phyloP scores from a whole-genome alignment of 2,888 invertebrate species.

The Brenthis ino region DNA sequence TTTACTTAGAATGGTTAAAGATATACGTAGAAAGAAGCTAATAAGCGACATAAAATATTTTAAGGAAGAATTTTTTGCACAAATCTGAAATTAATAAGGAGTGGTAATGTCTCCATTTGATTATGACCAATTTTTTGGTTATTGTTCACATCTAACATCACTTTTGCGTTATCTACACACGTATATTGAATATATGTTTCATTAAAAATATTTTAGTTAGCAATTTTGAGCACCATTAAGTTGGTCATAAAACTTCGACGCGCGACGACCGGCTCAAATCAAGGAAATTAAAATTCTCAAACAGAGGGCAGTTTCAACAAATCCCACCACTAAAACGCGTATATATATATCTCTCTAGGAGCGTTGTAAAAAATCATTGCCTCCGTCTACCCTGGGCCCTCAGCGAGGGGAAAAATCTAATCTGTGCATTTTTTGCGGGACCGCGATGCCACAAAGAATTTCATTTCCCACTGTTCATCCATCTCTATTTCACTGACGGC shows the following conservation, averaged over 20 bases:
- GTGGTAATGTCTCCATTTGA: too few species aligned
- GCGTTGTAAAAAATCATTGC: constrained; percentile 83
- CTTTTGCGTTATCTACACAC: too few species aligned
- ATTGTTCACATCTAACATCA: too few species aligned
- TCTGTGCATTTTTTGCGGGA: constrained; percentile 84
- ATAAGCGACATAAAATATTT: too few species aligned
- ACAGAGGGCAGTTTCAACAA: constrained; percentile 78
- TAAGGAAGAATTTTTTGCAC: too few species aligned
- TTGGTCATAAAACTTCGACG: constrained; percentile 38
- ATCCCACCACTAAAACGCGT: constrained; percentile 79
- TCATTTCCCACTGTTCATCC: constrained; percentile 84
- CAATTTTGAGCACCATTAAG: constrained; percentile 31
- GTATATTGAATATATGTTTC: too few species aligned
- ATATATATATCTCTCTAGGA: constrained; percentile 71
- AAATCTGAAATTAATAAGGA: too few species aligned
- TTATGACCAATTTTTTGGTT: too few species aligned
- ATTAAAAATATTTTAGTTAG: neutral
- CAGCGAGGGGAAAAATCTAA: constrained; percentile 82
- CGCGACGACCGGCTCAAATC: constrained; percentile 57
- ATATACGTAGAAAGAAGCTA: too few species aligned
- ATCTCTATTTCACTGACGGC: constrained; percentile 83
- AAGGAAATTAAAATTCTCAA: constrained; percentile 81
- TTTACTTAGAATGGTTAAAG: constrained; percentile 11
- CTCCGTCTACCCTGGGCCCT: constrained; percentile 71
- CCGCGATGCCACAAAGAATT: constrained; percentile 84